Base-by-base conservation (phyloP, 2,888 invertebrate genomes). In the Callinectes sapidus region DNA sequence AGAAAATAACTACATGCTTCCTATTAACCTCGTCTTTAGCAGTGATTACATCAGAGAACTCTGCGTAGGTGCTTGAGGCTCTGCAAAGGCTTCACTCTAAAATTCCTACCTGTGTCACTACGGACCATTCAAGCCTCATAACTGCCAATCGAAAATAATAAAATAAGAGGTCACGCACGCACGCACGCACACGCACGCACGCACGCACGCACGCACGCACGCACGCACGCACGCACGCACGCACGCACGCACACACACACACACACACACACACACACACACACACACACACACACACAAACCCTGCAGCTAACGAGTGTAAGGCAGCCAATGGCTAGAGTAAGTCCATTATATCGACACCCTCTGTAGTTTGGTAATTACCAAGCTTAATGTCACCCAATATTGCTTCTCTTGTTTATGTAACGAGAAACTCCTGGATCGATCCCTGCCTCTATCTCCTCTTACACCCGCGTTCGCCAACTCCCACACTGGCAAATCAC, bases 301-400 rank as follows among this genome's bases (percentile, higher is more conserved):
- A 71, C 71, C n/a, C 71, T 5, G 32, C 32, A 87, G 48, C n/a
- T 87, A 87, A 81, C 81, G 81, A 81, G 81, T 81, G 35, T 81
- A 35, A 81, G 35, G 81, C 81, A 81, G 81, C 35, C 81, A 81
- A 81, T 81, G 81, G 81, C 35, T 35, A 81, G 81, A 81, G 81
- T 23, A 35, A 61, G 54, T 61, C 90, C 48, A 91, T 91, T 87
- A 91, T 87, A 91, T 91, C 39, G 91, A 85, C 91, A 87, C 87
- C 66, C 87, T 91, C 66, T 48, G 71, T 48, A 71, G 71, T 87
- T 48, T 42, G 87, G 87, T 91, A 91, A 91, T 91, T 91, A 91
- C 91, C 14, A 54, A 28, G 71, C 55, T 61, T 91, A 91, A 91
- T 91, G 91, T 91, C 91, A 87, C 87, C 91, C 91, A 91, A 91